Base-by-base conservation (phyloP, 2,113 vertebrate species). In the Pituophis catenifer region DNA sequence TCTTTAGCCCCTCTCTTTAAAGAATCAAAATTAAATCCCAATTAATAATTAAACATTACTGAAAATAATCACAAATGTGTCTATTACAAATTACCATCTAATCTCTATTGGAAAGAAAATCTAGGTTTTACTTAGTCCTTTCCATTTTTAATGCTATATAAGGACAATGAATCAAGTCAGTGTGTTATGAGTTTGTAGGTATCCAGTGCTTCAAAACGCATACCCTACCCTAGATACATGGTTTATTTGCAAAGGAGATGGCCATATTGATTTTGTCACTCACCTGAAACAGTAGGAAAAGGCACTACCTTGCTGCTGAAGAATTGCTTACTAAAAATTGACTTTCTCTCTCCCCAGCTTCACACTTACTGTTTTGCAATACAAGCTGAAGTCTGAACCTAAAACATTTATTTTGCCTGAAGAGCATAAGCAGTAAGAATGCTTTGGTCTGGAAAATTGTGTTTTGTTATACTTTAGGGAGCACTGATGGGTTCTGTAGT, bases 381-480 rank as follows among this genome's bases (percentile, higher is more conserved):
- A 38, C 29, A 70, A 23, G 50, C 24, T 75, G n/a, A 53, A 75
- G 52, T 87, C 58, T 90, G 81, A 93, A 57, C 59, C 53, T 81
- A 62, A 75, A 91, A 44, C 53, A 91, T 58, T 58, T 89, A 86
- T 87, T 92, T 92, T 93, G 93, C n/a, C 11, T 86, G 24, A n/a
- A 89, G 88, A 95, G n/a, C 57, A 33, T 85, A 29, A 13, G 50
- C 19, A 89, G 44, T 59, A 54, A 94, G 96, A 97, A 94, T 85
- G 54, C 29, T 93, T 94, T 97, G 90, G 48, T 58, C 89, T 94
- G 93, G 88, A 97, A 95, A 93, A 95, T 89, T 65, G 89, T 29
- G 29, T 58, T 90, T 94, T 95, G 52, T 85, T 88, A 54, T 53
- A 33, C 21, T 90, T 96, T 90, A 53, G 93, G 89, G 70, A 95